Base-by-base conservation (phyloP, 2,888 invertebrate species). In the Tetrapedia diversipes region DNA sequence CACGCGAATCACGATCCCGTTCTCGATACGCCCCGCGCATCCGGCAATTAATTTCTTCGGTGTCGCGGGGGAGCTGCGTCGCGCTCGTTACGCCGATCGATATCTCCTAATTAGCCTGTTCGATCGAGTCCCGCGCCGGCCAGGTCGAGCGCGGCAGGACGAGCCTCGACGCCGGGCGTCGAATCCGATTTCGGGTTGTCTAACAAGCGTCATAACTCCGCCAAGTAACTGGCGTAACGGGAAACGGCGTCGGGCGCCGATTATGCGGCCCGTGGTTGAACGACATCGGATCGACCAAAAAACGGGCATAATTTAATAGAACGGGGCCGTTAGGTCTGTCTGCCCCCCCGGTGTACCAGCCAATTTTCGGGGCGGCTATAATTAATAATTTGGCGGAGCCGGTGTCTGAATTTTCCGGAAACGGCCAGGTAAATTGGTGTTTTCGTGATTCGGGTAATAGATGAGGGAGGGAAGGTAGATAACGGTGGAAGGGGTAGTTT, bases 11-110 rank as follows among this genome's bases (percentile, higher is more conserved):
- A 66, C 59, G 76, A 81, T 78, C 68, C 22, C 24, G 71, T 27
- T 24, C 61, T 16, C 45, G 66, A 79, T 78, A 66, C 39, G 37
- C 27, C 57, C 29, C 29, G 32, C 49, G 66, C 61, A 29, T 29
- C 19, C 67, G 57, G 61, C 68, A 81, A 83, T 83, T 79, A 83
- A 83, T 83, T 83, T 83, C 83, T 79, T 77, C 78, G 49, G n/a
- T 45, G 60, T 32, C 49, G 43, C 29, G 51, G 24, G 49, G 65
- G 61, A 69, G 49, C 59, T 29, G n/a, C 14, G 39, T 32, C 29
- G 45, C 10, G 47, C n/a, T 80, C 82, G 77, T 82, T 80, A 82
- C 45, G 45, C 29, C 47, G 67, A 67, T 68, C 75, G 77, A 72
- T 81, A 83, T 81, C 81, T 81, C 24, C 67, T 83, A 83, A 83